Evolutionary conservation across 92 coral and sea anemone species (phyloP).

Genomic region (Nematostella vectensis): DNA sequence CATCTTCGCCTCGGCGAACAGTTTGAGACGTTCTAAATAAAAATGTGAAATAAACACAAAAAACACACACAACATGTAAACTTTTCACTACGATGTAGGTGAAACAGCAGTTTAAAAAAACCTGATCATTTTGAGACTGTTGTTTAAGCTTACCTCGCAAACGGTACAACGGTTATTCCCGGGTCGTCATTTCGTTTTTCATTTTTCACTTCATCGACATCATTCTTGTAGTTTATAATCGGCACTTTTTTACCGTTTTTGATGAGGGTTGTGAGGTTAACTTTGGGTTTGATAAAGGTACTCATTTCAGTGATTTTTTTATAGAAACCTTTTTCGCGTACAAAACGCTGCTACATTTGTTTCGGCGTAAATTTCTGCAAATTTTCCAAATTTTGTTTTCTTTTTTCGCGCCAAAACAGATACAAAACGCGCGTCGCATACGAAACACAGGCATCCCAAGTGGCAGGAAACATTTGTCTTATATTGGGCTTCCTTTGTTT

Average conservation of each 20-base stretch:
- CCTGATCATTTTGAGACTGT: too few relatives aligned
- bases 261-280: neutral
- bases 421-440: neutral
- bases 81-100: too few relatives aligned
- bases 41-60: too few relatives aligned
- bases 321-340: too few relatives aligned
- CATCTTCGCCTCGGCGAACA: constrained; percentile 45
- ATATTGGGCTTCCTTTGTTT: neutral
- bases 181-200: neutral
- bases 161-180: constrained; percentile 26
- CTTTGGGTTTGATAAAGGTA: neutral
- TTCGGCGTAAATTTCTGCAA: neutral
- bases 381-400: neutral
- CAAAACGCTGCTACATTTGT: neutral
- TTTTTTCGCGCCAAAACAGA: neutral
- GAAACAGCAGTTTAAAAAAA: neutral
- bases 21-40: constrained; percentile 54
- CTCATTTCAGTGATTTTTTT: neutral
- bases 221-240: neutral
- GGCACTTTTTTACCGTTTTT: neutral
- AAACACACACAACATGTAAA: too few relatives aligned
- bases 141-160: constrained; percentile 50
- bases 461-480: neutral
- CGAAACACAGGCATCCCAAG: neutral
- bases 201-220: too few relatives aligned